Percentiles rank a stretch among this genome's conserved stretches.
These are phyloP conservation scores for Larimichthys crocea DNA, from an alignment of 2,113 vertebrate genomes.

Conservation along the genomic window DNA sequence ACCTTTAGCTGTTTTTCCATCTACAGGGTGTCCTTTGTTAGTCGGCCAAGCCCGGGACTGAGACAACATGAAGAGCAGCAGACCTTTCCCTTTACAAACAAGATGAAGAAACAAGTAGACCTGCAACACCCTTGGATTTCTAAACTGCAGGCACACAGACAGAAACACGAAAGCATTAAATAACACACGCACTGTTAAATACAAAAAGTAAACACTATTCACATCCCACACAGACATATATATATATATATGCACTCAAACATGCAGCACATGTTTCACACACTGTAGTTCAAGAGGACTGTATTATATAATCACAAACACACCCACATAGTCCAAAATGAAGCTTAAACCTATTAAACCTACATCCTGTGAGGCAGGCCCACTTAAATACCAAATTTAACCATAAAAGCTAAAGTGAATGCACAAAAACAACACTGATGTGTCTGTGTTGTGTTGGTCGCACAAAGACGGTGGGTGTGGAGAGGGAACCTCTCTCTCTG, in stretches of 20 bases:
- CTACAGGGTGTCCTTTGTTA: slow-evolving; percentile 77
- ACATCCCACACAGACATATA: slow-evolving; percentile 34
- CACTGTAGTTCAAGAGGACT: slow-evolving; percentile 40
- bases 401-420: slow-evolving; percentile 26
- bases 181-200: neutral
- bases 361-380: slow-evolving; percentile 43
- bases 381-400: slow-evolving; percentile 46
- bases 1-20: slow-evolving; percentile 69
- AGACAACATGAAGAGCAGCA: slow-evolving; percentile 55
- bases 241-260: slow-evolving; percentile 12
- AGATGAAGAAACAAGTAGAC: slow-evolving; percentile 53
- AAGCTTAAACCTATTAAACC: slow-evolving; percentile 44
- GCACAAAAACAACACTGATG: slow-evolving; percentile 56
- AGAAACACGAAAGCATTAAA: slow-evolving; percentile 18
- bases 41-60: slow-evolving; percentile 65
- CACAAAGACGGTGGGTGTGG: slow-evolving; percentile 71
- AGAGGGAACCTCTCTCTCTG: slow-evolving; percentile 61
- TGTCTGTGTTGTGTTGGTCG: slow-evolving; percentile 51
- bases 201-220: slow-evolving; percentile 13
- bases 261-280: slow-evolving; percentile 43
- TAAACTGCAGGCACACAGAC: neutral
- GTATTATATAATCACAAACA: slow-evolving; percentile 61
- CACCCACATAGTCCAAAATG: slow-evolving; percentile 29
- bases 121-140: slow-evolving; percentile 21
- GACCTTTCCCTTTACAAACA: slow-evolving; percentile 65